Conservation (phyloP, 2,888 invertebrate species). For the Bruchidius siliquastri region DNA sequence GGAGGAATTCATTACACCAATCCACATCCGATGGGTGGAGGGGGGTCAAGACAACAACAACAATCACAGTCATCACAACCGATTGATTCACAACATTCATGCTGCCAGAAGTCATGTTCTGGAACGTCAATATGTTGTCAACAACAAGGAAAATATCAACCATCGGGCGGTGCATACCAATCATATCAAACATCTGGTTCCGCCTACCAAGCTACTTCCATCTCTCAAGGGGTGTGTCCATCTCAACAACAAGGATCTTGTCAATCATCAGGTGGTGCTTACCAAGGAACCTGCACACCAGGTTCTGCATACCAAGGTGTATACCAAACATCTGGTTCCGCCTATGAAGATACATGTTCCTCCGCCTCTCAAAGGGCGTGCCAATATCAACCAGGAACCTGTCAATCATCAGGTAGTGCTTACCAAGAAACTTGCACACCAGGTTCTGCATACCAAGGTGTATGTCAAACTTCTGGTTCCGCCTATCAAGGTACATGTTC, state of each 20-base stretch:
- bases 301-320: not conserved
- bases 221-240: too few relatives aligned
- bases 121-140: not conserved
- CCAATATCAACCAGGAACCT: not conserved
- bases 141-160: not conserved
- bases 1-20: constrained; percentile 42
- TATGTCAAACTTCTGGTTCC: not conserved
- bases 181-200: too few relatives aligned
- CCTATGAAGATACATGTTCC: not conserved
- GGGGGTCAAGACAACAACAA: not conserved
- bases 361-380: not conserved
- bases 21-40: constrained; percentile 33
- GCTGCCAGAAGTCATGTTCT: not conserved
- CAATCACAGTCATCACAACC: not conserved
- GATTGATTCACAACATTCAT: not conserved
- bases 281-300: not conserved
- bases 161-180: too few relatives aligned
- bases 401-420: not conserved
- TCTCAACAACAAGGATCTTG: not conserved
- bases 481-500: not conserved
- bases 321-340: not conserved
- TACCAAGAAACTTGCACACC: not conserved
- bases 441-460: not conserved
- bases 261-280: not conserved
- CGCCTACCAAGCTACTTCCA: not conserved